These are phyloP conservation scores for Ceratina calcarata DNA, from an alignment of 1,140 invertebrate genomes.

Conservation along the genomic window DNA sequence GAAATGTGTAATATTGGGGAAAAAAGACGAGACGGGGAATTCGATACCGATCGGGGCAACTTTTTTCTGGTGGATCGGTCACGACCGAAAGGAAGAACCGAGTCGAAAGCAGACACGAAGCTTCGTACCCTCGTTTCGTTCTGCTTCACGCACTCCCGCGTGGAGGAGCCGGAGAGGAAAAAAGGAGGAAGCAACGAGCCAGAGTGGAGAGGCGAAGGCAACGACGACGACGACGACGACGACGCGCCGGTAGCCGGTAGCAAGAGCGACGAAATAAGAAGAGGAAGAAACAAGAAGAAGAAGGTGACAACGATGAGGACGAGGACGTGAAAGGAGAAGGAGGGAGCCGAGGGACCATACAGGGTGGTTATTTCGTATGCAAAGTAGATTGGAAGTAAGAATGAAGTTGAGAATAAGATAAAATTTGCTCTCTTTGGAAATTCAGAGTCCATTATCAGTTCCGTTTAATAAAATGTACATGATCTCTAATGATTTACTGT, in stretches of 20 bases:
- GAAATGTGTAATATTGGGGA: background rate
- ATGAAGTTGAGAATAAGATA: no score
- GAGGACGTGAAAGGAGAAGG: background rate
- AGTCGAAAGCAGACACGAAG: conserved; percentile 46
- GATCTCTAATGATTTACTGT: no score
- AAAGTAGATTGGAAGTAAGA: no score
- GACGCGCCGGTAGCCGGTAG: conserved; percentile 20
- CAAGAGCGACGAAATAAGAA: background rate
- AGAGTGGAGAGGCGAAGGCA: background rate
- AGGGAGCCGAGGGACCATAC: conserved; percentile 37
- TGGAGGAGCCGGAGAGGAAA: conserved; percentile 36
- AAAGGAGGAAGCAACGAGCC: background rate
- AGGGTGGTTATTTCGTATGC: no score
- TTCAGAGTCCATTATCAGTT: no score
- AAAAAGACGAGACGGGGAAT: background rate
- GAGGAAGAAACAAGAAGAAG: background rate
- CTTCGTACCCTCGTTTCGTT: conserved; percentile 56
- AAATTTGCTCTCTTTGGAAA: no score
- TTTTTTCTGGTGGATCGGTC: conserved; percentile 13
- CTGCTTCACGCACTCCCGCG: conserved; percentile 66
- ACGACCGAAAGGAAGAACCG: conserved; percentile 36
- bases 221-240: no score
- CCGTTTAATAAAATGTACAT: no score
- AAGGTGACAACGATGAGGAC: background rate
- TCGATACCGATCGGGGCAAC: conserved; percentile 21